Evolutionary conservation across 2,797 vertebrate species (phyloP), one percentile per base, ranked within the genome.

Genomic region (Fratercula arctica): DNA sequence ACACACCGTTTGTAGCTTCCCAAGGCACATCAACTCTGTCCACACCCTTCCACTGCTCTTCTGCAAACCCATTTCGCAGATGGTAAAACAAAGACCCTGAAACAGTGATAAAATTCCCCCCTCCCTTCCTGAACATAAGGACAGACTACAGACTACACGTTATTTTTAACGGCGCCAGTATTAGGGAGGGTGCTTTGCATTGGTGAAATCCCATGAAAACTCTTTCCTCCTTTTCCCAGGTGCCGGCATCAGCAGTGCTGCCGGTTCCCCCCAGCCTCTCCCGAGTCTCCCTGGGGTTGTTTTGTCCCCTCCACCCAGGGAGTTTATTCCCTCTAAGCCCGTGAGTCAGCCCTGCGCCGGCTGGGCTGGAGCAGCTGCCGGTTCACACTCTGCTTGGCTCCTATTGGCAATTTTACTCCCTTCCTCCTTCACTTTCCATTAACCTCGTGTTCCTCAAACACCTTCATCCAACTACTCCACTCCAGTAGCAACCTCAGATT

Each of bases 341-440:
- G 1, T 1, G 59, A 69, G 61, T n/a, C 72, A 35, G 79, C 17
- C 12, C 0, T 9, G 21, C 8, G 6, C 16, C 1, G 3, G 72
- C 73, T 23, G 35, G 57, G 87, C 70, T 35, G 88, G n/a, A 72
- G 77, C 73, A 48, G 48, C 77, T 79, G 43, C 89, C 12, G 51
- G 4, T 63, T 92, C 81, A 7, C 48, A 4, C 46, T 80, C 76
- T 25, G 83, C 79, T 78, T 61, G 43, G 41, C 57, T 89, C 17
- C 0, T 9, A 24, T 1, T 16, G 61, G 73, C 77, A 72, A 4
- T 26, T 8, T n/a, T 6, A 20, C 70, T 87, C 88, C 73, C 83
- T 91, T 96, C 74, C 77, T 90, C 85, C 50, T 77, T 96, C 95
- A 96, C 95, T 91, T 95, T 82, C 93, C 80, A 89, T 91, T 96